Conservation (phyloP, 2,113 vertebrate genomes). For the Rhynchomys soricoides region DNA sequence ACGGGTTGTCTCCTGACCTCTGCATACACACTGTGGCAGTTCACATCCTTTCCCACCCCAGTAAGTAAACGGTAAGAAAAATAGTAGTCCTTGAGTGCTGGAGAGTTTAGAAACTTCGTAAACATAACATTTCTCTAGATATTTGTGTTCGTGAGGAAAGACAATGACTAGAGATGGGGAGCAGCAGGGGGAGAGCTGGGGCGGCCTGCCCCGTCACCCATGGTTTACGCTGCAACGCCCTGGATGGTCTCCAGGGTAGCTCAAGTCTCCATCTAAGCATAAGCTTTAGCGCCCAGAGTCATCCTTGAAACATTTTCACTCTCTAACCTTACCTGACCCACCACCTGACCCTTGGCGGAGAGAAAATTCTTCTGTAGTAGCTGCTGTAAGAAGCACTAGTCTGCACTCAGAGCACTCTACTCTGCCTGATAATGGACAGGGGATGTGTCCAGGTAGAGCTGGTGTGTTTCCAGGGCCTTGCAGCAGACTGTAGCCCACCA, state of each 20-base stretch:
- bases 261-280: neutral
- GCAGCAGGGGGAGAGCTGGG: neutral
- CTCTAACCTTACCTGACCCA: neutral
- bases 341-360: neutral
- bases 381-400: neutral
- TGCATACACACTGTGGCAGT: neutral
- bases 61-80: neutral
- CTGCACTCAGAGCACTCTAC: neutral
- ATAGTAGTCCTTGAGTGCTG: neutral
- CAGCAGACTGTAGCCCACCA: neutral
- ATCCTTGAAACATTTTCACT: neutral
- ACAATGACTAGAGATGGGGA: neutral
- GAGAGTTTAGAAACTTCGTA: slow-evolving; percentile 26
- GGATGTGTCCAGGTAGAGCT: neutral
- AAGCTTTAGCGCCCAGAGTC: neutral
- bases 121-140: neutral
- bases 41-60: neutral
- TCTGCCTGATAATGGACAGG: neutral
- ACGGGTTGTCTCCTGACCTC: neutral
- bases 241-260: neutral
- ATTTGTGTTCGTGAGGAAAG: slow-evolving; percentile 54
- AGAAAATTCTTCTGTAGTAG: neutral
- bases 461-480: neutral
- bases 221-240: neutral
- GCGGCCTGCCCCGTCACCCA: neutral